Conservation (phyloP, 2,113 vertebrate genomes). For the Pan paniscus region DNA sequence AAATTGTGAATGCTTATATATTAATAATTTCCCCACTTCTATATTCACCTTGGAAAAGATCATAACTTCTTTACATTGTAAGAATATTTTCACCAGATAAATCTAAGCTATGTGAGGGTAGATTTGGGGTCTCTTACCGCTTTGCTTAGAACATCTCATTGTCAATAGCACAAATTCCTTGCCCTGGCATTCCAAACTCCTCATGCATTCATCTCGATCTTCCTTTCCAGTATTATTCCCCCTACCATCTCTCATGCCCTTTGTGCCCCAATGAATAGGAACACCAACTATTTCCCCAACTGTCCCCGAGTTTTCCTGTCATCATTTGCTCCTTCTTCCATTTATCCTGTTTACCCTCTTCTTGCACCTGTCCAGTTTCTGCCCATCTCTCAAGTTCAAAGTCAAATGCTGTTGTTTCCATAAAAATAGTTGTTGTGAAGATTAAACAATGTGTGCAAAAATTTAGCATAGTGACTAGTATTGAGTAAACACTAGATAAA, state of each 20-base stretch:
- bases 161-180: neutral
- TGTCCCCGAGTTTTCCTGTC: neutral
- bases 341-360: neutral
- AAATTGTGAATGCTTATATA: neutral
- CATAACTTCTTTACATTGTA: neutral
- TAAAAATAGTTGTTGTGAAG: constrained; percentile 4
- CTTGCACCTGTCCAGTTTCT: neutral
- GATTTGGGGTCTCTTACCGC: neutral
- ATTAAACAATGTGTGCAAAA: neutral
- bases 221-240: neutral
- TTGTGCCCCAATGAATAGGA: neutral
- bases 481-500: neutral
- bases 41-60: neutral
- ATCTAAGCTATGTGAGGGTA: neutral
- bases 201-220: neutral
- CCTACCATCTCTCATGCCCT: neutral
- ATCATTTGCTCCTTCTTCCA: neutral
- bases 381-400: neutral
- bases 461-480: neutral
- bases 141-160: neutral
- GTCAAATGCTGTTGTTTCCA: neutral
- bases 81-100: constrained; percentile 16
- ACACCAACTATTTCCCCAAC: neutral
- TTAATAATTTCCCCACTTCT: neutral
- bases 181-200: neutral